Evolutionary conservation across 53 echinoderm and acorn worm genomes (phyloP), one percentile per base, ranked within the genome.

Genomic region (Echinometra lucunter): DNA sequence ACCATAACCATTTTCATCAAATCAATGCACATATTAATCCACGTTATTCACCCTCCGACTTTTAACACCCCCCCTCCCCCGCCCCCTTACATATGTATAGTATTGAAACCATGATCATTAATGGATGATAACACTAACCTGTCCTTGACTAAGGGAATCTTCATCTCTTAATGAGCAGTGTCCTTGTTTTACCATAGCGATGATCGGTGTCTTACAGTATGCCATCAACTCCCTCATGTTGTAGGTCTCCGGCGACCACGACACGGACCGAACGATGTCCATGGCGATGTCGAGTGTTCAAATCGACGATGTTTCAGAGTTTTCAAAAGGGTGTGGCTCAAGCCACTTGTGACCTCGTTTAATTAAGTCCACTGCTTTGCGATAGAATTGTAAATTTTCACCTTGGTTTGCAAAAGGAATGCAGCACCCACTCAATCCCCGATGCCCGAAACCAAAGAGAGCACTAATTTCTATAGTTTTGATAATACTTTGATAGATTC

Each of bases 71-170:
- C n/a, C n/a, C n/a, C n/a, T n/a, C n/a, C n/a, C n/a, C n/a, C 4
- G 9, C 4, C 49, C 4, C 49, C 49, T 9, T 53, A 0, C 53
- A 53, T 9, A 53, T 53, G 53, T 53, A 53, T 53, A 37, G 37
- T 37, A 17, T 78, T 37, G 9, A 78, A 78, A 78, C 17, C 35
- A 37, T 78, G 32, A 7, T 37, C 35, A 5, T 35, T 4, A 78
- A 78, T 2, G 4, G 78, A 78, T 37, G 35, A 78, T 37, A 78
- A 27, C 9, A 63, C 97, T 88, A n/a, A 98, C 98, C 98, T 98
- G 98, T 91, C 97, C 97, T 90, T 97, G 97, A 17, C 98, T 95
- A 2, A 98, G 93, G 1, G 98, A 97, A 66, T 98, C 97, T 18
- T 94, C 95, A 28, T 98, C 98, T 18, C 97, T 92, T 28, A 95